A percentile compares a stretch with the other conserved stretches of the same genome.
Conservation (phyloP, 2,888 invertebrate species). For the Rotaria sp. region DNA sequence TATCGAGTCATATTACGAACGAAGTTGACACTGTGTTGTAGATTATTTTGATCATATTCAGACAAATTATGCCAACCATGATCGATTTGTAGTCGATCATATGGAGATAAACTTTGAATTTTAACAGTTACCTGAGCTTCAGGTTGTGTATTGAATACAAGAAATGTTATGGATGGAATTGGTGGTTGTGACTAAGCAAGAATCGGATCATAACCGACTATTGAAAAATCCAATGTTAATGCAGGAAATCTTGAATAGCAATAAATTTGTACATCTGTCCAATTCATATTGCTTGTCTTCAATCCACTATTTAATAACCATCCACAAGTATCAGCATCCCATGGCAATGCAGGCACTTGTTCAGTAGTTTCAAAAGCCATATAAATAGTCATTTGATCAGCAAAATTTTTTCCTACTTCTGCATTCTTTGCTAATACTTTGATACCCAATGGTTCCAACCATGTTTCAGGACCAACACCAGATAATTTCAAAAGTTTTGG, state of each 20-base stretch:
- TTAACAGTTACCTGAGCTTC: background rate
- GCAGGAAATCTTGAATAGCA: background rate
- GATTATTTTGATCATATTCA: background rate
- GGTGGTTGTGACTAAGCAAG: background rate
- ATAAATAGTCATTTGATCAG: background rate
- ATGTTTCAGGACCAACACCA: background rate
- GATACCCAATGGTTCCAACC: background rate
- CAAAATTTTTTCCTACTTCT: background rate
- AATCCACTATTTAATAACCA: too few relatives aligned
- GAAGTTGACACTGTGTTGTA: background rate
- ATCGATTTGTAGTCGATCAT: background rate
- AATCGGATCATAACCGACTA: background rate
- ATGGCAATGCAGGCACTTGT: background rate
- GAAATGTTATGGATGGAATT: background rate
- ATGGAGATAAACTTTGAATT: background rate
- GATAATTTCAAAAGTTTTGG: background rate
- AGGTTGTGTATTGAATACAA: background rate
- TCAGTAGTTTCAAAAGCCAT: background rate
- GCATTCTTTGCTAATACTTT: background rate
- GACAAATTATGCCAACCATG: background rate
- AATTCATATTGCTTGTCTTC: too few relatives aligned
- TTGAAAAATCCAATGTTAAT: background rate
- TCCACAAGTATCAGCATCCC: too few relatives aligned
- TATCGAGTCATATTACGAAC: background rate
- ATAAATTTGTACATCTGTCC: background rate